A percentile compares a stretch with the other conserved stretches of the same genome.
phyloP scores from a whole-genome alignment of 2,888 invertebrate species.

The Chironomus riparius region DNA sequence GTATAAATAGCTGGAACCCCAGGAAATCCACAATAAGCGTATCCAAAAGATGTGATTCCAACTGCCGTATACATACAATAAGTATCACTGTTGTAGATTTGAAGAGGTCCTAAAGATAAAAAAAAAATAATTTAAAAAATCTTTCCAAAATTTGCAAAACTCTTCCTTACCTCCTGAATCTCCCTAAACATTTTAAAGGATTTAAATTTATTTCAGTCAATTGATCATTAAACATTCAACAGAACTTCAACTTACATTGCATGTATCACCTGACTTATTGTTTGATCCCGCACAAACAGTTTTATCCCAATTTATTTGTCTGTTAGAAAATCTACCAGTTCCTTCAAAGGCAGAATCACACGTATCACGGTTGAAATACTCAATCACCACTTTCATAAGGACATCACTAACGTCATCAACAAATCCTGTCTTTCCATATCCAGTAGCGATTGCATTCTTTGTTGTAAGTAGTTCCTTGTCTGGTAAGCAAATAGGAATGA shows the following conservation, averaged over 20 bases:
- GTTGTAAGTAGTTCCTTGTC: neutral
- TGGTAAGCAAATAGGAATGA: conserved; percentile 18
- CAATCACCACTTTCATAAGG: conserved; percentile 9
- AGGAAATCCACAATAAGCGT: conserved; percentile 1
- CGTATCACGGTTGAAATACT: neutral
- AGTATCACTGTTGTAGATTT: neutral
- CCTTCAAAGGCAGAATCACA: neutral
- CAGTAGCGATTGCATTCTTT: conserved; percentile 9
- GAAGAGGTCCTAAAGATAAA: neutral
- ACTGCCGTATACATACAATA: conserved; percentile 16
- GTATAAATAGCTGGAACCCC: conserved; percentile 13
- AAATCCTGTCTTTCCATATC: conserved; percentile 5
- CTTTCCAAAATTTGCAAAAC: neutral
- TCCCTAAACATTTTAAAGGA: neutral
- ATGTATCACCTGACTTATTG: conserved; percentile 10
- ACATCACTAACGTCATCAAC: neutral
- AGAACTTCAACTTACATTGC: neutral
- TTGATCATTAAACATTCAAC: too few species aligned
- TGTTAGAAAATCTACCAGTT: neutral
- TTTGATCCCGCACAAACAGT: conserved; percentile 10
- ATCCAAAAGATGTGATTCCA: conserved; percentile 17
- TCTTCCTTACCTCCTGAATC: conserved; percentile 14
- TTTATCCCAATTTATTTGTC: neutral
- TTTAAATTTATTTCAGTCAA: too few species aligned
- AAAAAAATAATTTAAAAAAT: neutral